Evolutionary conservation across 2,113 vertebrate species (phyloP).

Genomic region (Callipepla californica): DNA sequence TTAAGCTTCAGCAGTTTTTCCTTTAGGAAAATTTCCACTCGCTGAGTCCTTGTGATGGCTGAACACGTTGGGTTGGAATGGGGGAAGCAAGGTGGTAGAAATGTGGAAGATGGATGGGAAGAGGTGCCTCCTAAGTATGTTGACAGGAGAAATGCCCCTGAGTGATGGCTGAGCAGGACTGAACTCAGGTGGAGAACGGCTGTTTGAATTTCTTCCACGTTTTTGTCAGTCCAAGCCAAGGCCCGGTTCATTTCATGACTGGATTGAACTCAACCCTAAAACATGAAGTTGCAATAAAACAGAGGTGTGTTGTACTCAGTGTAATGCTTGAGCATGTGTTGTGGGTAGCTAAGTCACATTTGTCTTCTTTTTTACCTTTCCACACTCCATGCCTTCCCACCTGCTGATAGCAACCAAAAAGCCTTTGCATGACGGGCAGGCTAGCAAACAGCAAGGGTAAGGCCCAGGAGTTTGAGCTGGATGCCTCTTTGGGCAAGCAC

Average conservation of each 20-base stretch:
- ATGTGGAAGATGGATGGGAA: not conserved
- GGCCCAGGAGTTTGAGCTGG: not conserved
- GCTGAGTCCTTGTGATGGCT: not conserved
- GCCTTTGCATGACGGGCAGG: not conserved
- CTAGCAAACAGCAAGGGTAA: not conserved
- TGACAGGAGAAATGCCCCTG: not conserved
- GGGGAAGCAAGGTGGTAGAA: not conserved
- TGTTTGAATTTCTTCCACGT: too few relatives aligned
- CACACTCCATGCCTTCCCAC: too few relatives aligned
- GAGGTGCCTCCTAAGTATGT: not conserved
- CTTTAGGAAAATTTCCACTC: not conserved
- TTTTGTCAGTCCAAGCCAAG: too few relatives aligned
- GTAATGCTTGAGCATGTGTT: too few relatives aligned
- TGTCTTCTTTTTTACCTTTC: too few relatives aligned
- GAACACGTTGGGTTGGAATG: not conserved
- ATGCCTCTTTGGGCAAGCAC: too few relatives aligned
- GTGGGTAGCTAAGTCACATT: too few relatives aligned
- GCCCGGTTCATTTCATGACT: too few relatives aligned
- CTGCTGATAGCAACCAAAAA: not conserved
- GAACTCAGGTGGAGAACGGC: not conserved
- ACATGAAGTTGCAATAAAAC: too few relatives aligned
- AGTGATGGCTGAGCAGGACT: not conserved
- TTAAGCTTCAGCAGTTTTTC: not conserved
- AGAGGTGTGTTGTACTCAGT: too few relatives aligned
- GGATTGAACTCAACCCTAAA: too few relatives aligned